Percentiles rank a stretch among this genome's conserved stretches.
These are phyloP conservation scores for Pseudopleuronectes americanus DNA, from an alignment of 2,797 vertebrate species.

Conservation along the genomic window DNA sequence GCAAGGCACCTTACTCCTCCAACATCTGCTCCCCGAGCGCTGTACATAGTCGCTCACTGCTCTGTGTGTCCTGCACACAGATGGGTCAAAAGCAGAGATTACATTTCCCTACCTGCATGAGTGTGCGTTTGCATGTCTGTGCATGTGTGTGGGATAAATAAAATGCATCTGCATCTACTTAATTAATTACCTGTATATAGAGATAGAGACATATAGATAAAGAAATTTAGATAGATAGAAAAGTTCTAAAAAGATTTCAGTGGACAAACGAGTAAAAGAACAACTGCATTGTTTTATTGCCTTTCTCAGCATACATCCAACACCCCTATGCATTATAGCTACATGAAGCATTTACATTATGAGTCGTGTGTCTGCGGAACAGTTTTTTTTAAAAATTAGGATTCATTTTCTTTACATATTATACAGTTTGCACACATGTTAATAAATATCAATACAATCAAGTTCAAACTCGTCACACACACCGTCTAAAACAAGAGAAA, in stretches of 20 bases:
- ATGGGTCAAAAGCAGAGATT: no score
- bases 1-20: no score
- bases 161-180: no score
- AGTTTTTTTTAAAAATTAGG: conserved; percentile 86
- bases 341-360: conserved; percentile 85
- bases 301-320: conserved; percentile 82
- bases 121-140: no score
- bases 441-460: conserved; percentile 89
- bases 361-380: conserved; percentile 74
- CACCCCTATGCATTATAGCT: conserved; percentile 81
- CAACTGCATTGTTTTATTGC: conserved; percentile 84
- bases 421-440: conserved; percentile 86
- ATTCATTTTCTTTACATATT: conserved; percentile 87
- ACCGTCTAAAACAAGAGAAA: conserved; percentile 73
- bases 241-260: background rate
- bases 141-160: no score
- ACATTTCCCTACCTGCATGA: no score
- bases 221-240: no score
- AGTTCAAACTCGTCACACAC: conserved; percentile 80
- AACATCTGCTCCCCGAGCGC: no score
- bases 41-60: no score
- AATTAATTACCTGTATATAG: no score
- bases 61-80: no score
- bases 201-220: no score
- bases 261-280: conserved; percentile 59